A percentile compares a stretch with the other conserved stretches of the same genome.
Evolutionary conservation across 1,140 invertebrate genomes (phyloP).

Genomic region (Argopecten irradians): DNA sequence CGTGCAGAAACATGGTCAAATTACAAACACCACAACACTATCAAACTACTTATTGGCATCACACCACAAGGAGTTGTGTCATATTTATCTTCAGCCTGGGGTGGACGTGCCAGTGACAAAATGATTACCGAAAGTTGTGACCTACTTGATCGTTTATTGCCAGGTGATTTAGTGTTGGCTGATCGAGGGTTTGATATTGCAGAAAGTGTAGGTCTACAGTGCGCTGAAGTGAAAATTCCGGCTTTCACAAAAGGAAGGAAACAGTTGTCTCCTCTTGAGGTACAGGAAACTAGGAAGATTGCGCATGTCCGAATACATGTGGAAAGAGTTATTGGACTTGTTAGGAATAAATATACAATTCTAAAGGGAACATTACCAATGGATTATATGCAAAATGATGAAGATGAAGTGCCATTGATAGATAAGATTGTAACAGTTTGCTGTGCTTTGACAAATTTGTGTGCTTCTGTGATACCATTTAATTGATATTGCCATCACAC

Average conservation of each 20-base stretch:
- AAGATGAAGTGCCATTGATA: not conserved
- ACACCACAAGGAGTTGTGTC: slow-evolving; percentile 39
- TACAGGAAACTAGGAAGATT: not conserved
- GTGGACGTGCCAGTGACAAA: slow-evolving; percentile 52
- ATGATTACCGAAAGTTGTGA: slow-evolving; percentile 45
- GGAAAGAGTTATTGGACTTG: slow-evolving; percentile 47
- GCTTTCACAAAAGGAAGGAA: slow-evolving; percentile 17
- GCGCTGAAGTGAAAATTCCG: slow-evolving; percentile 30
- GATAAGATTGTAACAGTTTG: not conserved
- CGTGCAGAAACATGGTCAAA: slow-evolving; percentile 36
- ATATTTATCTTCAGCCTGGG: slow-evolving; percentile 49
- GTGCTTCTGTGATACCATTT: not conserved
- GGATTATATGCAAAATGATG: not conserved
- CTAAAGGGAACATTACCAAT: not conserved
- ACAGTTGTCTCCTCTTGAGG: slow-evolving; percentile 12
- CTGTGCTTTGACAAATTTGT: not conserved
- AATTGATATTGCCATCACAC: not conserved
- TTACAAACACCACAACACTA: slow-evolving; percentile 45
- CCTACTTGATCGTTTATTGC: slow-evolving; percentile 46
- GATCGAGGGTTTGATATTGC: slow-evolving; percentile 50
- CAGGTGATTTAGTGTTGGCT: slow-evolving; percentile 51
- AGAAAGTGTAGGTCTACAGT: slow-evolving; percentile 30
- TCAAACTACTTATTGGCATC: slow-evolving; percentile 26
- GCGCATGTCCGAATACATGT: slow-evolving; percentile 45
- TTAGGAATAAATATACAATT: not conserved